A percentile compares a stretch with the other conserved stretches of the same genome.
phyloP scores from a whole-genome alignment of 2,888 invertebrate genomes.

The Altica lythri region DNA sequence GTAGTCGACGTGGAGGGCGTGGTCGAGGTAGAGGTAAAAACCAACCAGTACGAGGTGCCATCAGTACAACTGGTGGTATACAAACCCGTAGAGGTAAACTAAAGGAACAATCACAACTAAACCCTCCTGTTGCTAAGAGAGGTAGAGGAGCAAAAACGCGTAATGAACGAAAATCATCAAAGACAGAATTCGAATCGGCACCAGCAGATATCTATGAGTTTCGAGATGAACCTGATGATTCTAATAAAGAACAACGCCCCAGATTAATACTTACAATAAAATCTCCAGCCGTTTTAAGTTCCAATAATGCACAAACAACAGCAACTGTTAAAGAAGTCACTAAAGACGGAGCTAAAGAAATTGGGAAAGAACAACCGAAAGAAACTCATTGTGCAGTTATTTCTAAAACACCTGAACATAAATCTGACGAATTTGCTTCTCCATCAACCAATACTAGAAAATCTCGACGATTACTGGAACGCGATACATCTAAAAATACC shows the following conservation, averaged over 20 bases:
- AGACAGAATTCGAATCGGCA: slow-evolving; percentile 64
- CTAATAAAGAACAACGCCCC: slow-evolving; percentile 68
- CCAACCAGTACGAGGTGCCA: slow-evolving; percentile 19
- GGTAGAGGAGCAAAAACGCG: slow-evolving; percentile 59
- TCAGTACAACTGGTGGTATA: slow-evolving; percentile 57
- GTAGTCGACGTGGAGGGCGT: slow-evolving; percentile 51
- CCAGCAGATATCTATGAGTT: slow-evolving; percentile 86
- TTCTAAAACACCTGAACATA: slow-evolving; percentile 61
- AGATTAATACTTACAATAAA: slow-evolving; percentile 82
- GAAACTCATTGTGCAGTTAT: slow-evolving; percentile 32
- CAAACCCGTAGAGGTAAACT: slow-evolving; percentile 60
- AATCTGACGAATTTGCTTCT: slow-evolving; percentile 67
- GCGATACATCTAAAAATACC: slow-evolving; percentile 74
- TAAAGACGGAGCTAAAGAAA: slow-evolving; percentile 47
- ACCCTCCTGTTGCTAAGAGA: slow-evolving; percentile 47
- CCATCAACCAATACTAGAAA: slow-evolving; percentile 74
- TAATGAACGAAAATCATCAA: slow-evolving; percentile 62
- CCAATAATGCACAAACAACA: slow-evolving; percentile 47
- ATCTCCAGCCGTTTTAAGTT: slow-evolving; percentile 63
- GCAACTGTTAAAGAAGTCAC: slow-evolving; percentile 59
- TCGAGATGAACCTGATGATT: slow-evolving; percentile 85
- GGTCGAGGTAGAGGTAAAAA: slow-evolving; percentile 47
- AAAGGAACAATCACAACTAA: slow-evolving; percentile 42
- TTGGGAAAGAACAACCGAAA: slow-evolving; percentile 38
- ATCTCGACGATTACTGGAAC: slow-evolving; percentile 78